Evolutionary conservation across 1,140 invertebrate species (phyloP).

Genomic region (Drosophila nigrodunni): DNA sequence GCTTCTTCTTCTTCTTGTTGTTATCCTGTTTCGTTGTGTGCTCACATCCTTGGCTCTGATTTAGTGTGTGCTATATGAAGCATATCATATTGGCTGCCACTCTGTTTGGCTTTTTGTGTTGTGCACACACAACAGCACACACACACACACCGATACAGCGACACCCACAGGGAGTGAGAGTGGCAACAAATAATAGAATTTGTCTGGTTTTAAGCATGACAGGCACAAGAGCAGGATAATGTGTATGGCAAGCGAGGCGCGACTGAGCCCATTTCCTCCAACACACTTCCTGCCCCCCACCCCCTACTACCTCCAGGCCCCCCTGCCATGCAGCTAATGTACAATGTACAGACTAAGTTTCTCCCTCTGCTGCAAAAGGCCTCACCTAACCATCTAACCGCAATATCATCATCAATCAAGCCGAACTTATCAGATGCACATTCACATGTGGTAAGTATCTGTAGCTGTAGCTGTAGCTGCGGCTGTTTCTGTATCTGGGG

Average conservation of each 20-base stretch:
- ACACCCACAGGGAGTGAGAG: constrained; percentile 17
- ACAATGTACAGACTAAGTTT: constrained; percentile 11
- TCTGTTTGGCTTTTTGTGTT: constrained; percentile 38
- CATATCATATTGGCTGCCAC: constrained; percentile 46
- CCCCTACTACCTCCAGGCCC: no score
- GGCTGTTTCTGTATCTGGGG: not conserved
- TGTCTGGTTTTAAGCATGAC: constrained; percentile 59
- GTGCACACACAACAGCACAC: constrained; percentile 22
- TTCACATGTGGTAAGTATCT: constrained; percentile 44
- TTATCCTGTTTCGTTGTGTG: not conserved
- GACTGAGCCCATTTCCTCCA: constrained; percentile 48
- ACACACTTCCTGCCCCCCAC: constrained; percentile 1
- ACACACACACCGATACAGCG: not conserved
- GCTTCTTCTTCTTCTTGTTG: not conserved
- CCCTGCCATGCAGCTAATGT: constrained; percentile 11
- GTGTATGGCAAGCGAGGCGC: constrained; percentile 50
- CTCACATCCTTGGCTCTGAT: constrained; percentile 38
- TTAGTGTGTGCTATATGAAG: constrained; percentile 41
- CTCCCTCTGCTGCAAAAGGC: constrained; percentile 2
- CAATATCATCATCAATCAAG: constrained; percentile 78
- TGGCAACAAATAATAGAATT: constrained; percentile 73
- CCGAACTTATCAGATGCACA: constrained; percentile 73
- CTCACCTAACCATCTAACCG: constrained; percentile 29
- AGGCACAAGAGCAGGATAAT: constrained; percentile 66
- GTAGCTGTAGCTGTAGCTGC: constrained; percentile 36